These are phyloP conservation scores for Theretra japonica DNA, from an alignment of 2,888 invertebrate genomes.

Conservation along the genomic window DNA sequence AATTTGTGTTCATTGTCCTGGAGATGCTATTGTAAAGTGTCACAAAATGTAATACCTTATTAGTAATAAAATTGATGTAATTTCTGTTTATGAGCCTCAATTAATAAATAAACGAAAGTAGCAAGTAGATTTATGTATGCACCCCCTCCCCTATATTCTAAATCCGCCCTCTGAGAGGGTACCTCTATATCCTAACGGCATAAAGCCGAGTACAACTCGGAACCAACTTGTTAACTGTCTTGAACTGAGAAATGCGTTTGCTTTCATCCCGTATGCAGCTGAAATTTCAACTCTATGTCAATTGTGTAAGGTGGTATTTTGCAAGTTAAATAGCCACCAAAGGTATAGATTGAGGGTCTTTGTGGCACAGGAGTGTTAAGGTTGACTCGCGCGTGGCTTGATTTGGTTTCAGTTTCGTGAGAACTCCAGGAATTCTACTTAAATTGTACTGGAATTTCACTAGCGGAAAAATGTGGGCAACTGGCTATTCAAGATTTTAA, in stretches of 20 bases:
- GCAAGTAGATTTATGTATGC: not conserved
- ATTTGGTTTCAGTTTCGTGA: conserved; percentile 12
- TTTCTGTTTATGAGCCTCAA: no score
- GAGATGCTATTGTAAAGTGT: no score
- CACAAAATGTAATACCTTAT: no score
- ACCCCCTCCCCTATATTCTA: not conserved
- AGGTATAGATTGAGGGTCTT: conserved; percentile 21
- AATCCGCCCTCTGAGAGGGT: not conserved
- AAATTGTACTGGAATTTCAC: not conserved
- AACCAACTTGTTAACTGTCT: conserved; percentile 43
- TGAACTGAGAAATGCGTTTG: conserved; percentile 38
- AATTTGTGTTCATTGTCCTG: no score
- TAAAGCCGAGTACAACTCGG: conserved; percentile 57
- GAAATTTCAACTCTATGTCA: not conserved
- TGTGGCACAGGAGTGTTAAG: conserved; percentile 4
- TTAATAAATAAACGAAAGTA: no score
- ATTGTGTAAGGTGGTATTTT: not conserved
- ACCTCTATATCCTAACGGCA: conserved; percentile 43
- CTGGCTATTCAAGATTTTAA: not conserved
- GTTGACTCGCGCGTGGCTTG: conserved; percentile 14
- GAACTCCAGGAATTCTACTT: not conserved
- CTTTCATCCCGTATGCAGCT: conserved; percentile 33
- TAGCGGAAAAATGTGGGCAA: not conserved
- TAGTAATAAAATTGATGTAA: no score
- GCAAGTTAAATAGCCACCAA: not conserved